phyloP scores from a whole-genome alignment of 2,888 invertebrate genomes.

The Maniola hyperantus region DNA sequence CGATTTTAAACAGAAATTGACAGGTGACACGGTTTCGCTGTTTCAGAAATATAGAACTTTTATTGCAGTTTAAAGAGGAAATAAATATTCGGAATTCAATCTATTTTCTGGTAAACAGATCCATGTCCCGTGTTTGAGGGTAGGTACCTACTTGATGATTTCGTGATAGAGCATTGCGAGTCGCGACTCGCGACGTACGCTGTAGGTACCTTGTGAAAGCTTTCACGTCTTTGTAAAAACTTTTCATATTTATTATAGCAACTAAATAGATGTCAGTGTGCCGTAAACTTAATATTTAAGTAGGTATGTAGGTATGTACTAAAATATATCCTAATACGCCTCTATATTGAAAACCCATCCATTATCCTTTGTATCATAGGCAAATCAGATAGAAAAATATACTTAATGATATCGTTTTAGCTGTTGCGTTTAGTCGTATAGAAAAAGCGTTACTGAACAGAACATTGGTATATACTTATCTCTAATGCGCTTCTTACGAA shows the following conservation, averaged over 20 bases:
- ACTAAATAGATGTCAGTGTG: not conserved
- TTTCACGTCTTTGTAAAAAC: not conserved
- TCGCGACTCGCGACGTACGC: too few species aligned
- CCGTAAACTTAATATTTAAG: not conserved
- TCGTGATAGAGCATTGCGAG: too few species aligned
- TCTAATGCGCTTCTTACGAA: not conserved
- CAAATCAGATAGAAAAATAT: not conserved
- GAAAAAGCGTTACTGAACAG: too few species aligned
- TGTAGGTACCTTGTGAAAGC: too few species aligned
- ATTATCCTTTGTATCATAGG: not conserved
- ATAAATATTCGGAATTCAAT: too few species aligned
- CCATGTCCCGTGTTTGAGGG: too few species aligned
- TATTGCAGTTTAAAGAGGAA: not conserved
- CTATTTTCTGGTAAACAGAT: too few species aligned
- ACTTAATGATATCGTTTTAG: not conserved
- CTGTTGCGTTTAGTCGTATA: not conserved
- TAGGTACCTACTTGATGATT: too few species aligned
- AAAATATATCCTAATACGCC: not conserved
- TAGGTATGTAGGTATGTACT: too few species aligned
- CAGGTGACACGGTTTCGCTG: not conserved
- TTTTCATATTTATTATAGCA: not conserved
- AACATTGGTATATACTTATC: not conserved
- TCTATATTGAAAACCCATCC: not conserved
- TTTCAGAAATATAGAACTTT: not conserved
- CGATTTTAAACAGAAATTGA: too few species aligned